Evolutionary conservation across 1,140 invertebrate genomes (phyloP), one percentile per base, ranked within the genome.

Genomic region (Drosophila kepulauana): DNA sequence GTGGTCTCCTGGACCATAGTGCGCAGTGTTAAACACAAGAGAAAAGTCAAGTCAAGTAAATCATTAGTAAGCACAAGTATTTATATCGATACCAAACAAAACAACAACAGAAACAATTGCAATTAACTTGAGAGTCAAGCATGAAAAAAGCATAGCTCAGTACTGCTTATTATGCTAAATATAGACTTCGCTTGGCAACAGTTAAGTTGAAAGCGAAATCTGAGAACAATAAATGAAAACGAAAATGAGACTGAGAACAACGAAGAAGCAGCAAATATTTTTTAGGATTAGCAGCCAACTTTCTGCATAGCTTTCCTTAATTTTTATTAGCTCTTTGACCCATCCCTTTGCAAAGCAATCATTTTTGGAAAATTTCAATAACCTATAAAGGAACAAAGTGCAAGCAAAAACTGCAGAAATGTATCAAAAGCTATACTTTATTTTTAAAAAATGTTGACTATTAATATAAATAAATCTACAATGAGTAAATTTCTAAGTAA

Each of bases 11-110:
- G 20, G 0, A 25, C 20, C 20, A 25, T 4, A 25, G 3, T 3
- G 20, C 20, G 20, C 48, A 63, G 58, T 63, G 59, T 35, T 28
- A 33, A 56, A 35, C 13, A 25, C 35, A 48, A 66, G 10, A n/a
- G 28, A 52, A 52, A 52, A 11, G 49, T 52, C 49, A 33, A 30
- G 49, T 1, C 10, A 20, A 25, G 20, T 30, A 13, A 30, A 52
- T 52, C 49, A 52, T 52, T 10, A 41, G 38, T 41, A 30, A 52
- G 30, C 49, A 52, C 13, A 41, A 41, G 38, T 41, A 52, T 52
- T 33, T 52, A 33, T 52, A 30, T 52, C 49, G 49, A 52, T 52
- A 51, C 4, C 11, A 5, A 51, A n/a, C 13, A 49, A 16, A 48
- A 16, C 45, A 48, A 48, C 45, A 49, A 28, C 20, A 25, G 7